A percentile compares a stretch with the other conserved stretches of the same genome.
These are phyloP conservation scores for Craniophora ligustri DNA, from an alignment of 2,888 invertebrate genomes.

Conservation along the genomic window DNA sequence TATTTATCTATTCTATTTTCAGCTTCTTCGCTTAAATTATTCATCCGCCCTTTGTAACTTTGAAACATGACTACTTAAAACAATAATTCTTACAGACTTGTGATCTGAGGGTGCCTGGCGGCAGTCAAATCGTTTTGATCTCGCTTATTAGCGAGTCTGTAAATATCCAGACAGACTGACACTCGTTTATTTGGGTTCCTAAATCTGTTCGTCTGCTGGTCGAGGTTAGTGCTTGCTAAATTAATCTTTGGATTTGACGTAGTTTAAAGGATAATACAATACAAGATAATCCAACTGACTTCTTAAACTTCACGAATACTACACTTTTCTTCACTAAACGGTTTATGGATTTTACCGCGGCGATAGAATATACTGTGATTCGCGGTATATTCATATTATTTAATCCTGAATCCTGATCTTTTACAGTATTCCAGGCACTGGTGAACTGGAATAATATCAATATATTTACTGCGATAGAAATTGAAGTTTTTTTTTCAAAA, in stretches of 20 bases:
- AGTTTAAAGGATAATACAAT: no score
- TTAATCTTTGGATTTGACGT: constrained; percentile 27
- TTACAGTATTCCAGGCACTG: no score
- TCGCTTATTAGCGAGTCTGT: constrained; percentile 37
- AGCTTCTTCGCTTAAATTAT: neutral
- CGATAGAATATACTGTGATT: no score
- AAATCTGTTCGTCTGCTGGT: constrained; percentile 41
- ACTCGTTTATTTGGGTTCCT: constrained; percentile 45
- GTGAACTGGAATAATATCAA: no score
- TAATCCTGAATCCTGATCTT: no score
- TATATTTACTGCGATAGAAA: no score
- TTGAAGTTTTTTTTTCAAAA: no score
- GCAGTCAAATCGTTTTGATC: constrained; percentile 45
- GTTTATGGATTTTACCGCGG: no score
- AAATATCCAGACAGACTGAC: constrained; percentile 49
- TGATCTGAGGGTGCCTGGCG: constrained; percentile 24
- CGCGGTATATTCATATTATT: no score
- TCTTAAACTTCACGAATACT: no score
- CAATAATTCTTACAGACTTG: constrained; percentile 19
- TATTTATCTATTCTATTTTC: neutral
- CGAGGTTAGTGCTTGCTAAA: constrained; percentile 47
- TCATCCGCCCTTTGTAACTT: constrained; percentile 12
- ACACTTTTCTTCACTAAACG: no score
- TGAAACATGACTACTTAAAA: neutral
- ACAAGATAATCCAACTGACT: no score